These are phyloP conservation scores for Drosophila asahinai DNA, from an alignment of 1,140 invertebrate species.

Conservation along the genomic window DNA sequence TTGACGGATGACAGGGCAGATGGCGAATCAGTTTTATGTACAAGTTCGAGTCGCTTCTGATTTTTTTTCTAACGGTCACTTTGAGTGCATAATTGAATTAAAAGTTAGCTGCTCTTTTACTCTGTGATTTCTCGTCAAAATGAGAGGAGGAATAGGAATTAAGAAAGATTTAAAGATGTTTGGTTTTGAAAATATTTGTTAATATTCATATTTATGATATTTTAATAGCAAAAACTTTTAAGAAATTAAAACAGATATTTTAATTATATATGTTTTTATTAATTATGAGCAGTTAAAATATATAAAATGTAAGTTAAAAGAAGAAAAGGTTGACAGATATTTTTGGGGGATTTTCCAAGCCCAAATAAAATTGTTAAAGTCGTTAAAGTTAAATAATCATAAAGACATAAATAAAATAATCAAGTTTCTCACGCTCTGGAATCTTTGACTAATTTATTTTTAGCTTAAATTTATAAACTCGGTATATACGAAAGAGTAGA, in stretches of 20 bases:
- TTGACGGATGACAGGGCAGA: constrained; percentile 37
- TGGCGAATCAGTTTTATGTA: constrained; percentile 27
- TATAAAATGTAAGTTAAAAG: no score
- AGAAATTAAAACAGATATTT: no score
- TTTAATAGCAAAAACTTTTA: no score
- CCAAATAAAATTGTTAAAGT: no score
- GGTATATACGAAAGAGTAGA: neutral
- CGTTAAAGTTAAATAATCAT: no score
- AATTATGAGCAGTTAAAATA: no score
- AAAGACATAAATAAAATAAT: neutral
- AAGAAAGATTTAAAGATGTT: neutral
- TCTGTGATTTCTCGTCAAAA: neutral
- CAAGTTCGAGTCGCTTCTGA: constrained; percentile 23
- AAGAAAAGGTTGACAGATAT: no score
- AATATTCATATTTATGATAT: neutral
- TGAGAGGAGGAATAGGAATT: neutral
- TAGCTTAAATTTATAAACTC: neutral
- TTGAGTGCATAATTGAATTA: constrained; percentile 40
- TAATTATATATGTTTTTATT: no score
- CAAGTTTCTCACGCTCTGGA: neutral
- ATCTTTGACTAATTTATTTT: neutral
- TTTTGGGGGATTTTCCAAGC: no score
- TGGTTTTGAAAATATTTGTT: no score
- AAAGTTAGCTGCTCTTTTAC: constrained; percentile 18
- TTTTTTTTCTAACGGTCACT: constrained; percentile 24